These are phyloP conservation scores for Salvelinus sp. DNA, from an alignment of 2,113 vertebrate species.

Conservation along the genomic window DNA sequence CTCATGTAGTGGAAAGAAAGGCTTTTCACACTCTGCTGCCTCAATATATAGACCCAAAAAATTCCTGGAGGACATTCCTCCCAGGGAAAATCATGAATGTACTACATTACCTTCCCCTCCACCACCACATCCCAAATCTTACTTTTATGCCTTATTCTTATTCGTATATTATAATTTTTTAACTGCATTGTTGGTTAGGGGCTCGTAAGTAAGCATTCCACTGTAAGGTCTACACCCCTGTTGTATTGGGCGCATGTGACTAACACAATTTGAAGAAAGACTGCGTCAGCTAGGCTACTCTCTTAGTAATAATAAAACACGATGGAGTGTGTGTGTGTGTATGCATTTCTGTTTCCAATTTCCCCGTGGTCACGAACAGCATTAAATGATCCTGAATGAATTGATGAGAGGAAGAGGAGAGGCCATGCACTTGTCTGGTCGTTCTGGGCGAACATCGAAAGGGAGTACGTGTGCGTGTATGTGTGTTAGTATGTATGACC, in stretches of 20 bases:
- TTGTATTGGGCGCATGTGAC: too few relatives aligned
- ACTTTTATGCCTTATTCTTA: too few relatives aligned
- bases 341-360: not conserved
- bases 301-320: constrained; percentile 31
- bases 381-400: not conserved
- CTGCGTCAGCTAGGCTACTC: constrained; percentile 17
- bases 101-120: constrained; percentile 24
- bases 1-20: not conserved
- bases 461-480: not conserved
- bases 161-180: too few relatives aligned
- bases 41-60: constrained; percentile 11
- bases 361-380: not conserved
- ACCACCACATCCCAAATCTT: too few relatives aligned
- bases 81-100: constrained; percentile 38
- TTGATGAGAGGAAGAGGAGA: not conserved
- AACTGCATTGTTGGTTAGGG: too few relatives aligned
- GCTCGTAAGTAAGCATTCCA: too few relatives aligned
- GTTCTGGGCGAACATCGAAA: not conserved
- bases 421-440: not conserved
- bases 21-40: not conserved
- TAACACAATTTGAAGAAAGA: constrained; percentile 13
- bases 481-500: not conserved
- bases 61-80: constrained; percentile 61
- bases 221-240: too few relatives aligned
- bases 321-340: constrained; percentile 35